Evolutionary conservation across 1,140 invertebrate species (phyloP).

Genomic region (Whitmania pigra): DNA sequence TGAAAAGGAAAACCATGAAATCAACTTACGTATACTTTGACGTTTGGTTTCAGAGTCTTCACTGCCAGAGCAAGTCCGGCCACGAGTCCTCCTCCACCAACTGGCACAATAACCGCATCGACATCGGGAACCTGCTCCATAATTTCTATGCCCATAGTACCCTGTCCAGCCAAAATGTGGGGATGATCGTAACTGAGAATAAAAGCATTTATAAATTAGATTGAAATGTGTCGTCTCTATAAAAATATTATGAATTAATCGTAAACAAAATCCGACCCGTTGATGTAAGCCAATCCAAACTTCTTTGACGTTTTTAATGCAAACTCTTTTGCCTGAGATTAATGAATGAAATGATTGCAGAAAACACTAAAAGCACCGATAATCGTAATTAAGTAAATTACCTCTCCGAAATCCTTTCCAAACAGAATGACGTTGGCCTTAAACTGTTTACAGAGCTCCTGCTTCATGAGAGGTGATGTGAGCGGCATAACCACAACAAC

Average conservation of each 20-base stretch:
- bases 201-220: not conserved
- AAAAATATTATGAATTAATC: not conserved
- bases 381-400: slow-evolving; percentile 25
- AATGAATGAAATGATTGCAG: not conserved
- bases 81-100: slow-evolving; percentile 76
- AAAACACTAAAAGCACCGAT: not conserved
- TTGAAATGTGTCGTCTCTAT: not conserved
- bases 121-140: slow-evolving; percentile 57
- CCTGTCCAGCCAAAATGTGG: slow-evolving; percentile 81
- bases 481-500: slow-evolving; percentile 87
- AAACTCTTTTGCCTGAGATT: slow-evolving; percentile 34
- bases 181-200: slow-evolving; percentile 70
- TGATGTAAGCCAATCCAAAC: slow-evolving; percentile 62
- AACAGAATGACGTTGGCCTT: slow-evolving; percentile 71
- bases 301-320: slow-evolving; percentile 63
- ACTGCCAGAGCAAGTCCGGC: slow-evolving; percentile 73
- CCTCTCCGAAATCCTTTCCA: slow-evolving; percentile 69
- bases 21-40: slow-evolving; percentile 49
- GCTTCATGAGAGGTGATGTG: slow-evolving; percentile 64
- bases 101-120: slow-evolving; percentile 56
- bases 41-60: slow-evolving; percentile 66
- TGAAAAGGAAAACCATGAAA: not conserved
- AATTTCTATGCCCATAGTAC: slow-evolving; percentile 80
- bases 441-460: slow-evolving; percentile 66
- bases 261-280: slow-evolving; percentile 51